phyloP scores from a whole-genome alignment of 2,797 vertebrate species.

The Hippopotamyrus pictus region DNA sequence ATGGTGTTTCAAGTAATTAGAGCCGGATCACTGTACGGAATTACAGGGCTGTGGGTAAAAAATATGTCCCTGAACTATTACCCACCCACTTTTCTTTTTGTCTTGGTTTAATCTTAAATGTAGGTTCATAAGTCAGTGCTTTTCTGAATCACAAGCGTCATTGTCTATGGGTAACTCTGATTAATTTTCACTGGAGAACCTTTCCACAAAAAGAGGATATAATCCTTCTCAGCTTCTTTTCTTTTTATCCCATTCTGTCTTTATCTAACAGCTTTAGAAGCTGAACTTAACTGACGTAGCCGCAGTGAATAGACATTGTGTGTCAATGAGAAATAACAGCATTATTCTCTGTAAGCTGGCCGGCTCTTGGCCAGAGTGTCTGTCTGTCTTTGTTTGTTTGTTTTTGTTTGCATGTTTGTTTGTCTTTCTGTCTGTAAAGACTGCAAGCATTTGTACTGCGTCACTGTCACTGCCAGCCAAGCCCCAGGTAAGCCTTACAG shows the following conservation, averaged over 20 bases:
- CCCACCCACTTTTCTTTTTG: neutral
- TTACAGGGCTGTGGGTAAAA: neutral
- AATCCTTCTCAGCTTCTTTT: neutral
- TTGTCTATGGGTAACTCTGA: neutral
- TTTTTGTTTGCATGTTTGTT: neutral
- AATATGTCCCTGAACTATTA: neutral
- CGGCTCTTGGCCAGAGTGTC: neutral
- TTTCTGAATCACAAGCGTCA: neutral
- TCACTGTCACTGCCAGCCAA: neutral
- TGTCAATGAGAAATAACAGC: neutral
- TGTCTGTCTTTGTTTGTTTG: neutral
- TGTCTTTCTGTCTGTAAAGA: neutral
- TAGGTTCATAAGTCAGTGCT: neutral
- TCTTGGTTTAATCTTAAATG: neutral
- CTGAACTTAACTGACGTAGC: neutral
- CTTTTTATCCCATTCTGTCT: neutral
- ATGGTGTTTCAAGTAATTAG: neutral
- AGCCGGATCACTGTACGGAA: neutral
- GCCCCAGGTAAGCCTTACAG: neutral
- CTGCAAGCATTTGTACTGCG: neutral
- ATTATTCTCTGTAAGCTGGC: neutral
- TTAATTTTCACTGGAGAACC: neutral
- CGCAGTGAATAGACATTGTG: neutral
- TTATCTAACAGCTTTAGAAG: neutral
- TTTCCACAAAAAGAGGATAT: neutral